Evolutionary conservation across 2,888 invertebrate genomes (phyloP).

Genomic region (Clostera curtula): DNA sequence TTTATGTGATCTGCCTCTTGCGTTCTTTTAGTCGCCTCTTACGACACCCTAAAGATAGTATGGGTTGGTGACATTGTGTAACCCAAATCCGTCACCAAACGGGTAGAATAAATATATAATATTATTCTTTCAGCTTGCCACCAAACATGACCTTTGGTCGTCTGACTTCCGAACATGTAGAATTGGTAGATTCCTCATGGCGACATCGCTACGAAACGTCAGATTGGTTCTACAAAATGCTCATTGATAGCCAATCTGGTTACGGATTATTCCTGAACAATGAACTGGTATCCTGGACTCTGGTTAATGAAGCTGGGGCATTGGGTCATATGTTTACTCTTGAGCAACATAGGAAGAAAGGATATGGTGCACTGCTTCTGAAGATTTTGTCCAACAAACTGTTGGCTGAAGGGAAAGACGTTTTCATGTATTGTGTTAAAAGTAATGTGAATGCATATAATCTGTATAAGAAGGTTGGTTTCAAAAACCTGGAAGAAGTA

Average conservation of each 20-base stretch:
- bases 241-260: slow-evolving; percentile 35
- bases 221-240: slow-evolving; percentile 28
- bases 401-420: slow-evolving; percentile 28
- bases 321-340: slow-evolving; percentile 42
- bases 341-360: slow-evolving; percentile 38
- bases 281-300: slow-evolving; percentile 35
- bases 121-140: slow-evolving; percentile 27
- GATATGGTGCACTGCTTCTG: slow-evolving; percentile 37
- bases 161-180: slow-evolving; percentile 28
- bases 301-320: slow-evolving; percentile 40
- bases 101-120: not conserved
- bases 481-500: slow-evolving; percentile 17
- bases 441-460: slow-evolving; percentile 34
- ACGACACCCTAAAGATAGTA: too few relatives aligned
- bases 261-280: slow-evolving; percentile 36
- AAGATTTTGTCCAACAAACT: slow-evolving; percentile 36
- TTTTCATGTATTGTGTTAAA: slow-evolving; percentile 31
- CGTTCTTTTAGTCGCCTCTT: too few relatives aligned
- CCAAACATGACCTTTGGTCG: slow-evolving; percentile 23
- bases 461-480: slow-evolving; percentile 39
- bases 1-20: too few relatives aligned
- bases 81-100: not conserved
- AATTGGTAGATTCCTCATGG: slow-evolving; percentile 36
- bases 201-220: slow-evolving; percentile 36
- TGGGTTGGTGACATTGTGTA: too few relatives aligned